Percentiles rank a stretch among this genome's conserved stretches.
Conservation (phyloP, 1,140 invertebrate species). For the Bathynomus jamesi region DNA sequence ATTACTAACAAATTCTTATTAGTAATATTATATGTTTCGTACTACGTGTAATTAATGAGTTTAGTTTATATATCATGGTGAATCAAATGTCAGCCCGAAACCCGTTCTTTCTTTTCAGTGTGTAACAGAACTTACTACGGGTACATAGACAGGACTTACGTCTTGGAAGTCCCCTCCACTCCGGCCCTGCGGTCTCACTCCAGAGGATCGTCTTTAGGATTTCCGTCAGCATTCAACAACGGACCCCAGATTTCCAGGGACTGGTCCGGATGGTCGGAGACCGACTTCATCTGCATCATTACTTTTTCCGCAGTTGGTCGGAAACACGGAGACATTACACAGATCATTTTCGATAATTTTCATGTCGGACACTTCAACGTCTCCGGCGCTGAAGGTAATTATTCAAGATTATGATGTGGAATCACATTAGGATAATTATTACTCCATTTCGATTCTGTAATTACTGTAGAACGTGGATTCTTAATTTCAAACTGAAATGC, state of each 20-base stretch:
- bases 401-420: too few species aligned
- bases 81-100: too few species aligned
- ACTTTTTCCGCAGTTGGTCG: conserved; percentile 4
- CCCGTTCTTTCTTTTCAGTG: neutral
- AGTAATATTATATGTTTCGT: too few species aligned
- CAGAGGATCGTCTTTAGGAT: neutral
- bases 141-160: neutral
- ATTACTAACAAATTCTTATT: too few species aligned
- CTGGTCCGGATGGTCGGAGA: neutral
- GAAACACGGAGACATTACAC: conserved; percentile 8
- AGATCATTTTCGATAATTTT: conserved; percentile 16
- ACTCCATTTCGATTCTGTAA: too few species aligned
- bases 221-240: neutral
- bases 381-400: neutral
- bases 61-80: too few species aligned
- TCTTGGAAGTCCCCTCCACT: conserved; percentile 8
- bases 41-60: too few species aligned
- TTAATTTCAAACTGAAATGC: too few species aligned
- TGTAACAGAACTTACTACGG: conserved; percentile 16
- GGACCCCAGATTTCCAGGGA: neutral
- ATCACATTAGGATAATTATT: too few species aligned
- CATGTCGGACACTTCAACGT: conserved; percentile 7
- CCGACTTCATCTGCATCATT: neutral
- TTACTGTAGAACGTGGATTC: too few species aligned
- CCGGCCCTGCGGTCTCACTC: neutral